phyloP scores from a whole-genome alignment of 1,140 invertebrate genomes.

The Trypoxylus dichotomus region DNA sequence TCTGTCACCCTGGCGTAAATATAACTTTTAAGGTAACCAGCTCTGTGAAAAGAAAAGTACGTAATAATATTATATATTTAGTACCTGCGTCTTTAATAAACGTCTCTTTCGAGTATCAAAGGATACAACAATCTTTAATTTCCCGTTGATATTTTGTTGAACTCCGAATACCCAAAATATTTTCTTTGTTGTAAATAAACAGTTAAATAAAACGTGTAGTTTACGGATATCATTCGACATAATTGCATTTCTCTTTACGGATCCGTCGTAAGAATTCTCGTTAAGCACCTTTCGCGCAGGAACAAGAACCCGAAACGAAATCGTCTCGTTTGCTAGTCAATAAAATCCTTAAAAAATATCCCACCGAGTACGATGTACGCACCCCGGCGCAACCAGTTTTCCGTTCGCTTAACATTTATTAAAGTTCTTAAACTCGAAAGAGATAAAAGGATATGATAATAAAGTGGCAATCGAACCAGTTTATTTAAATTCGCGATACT shows the following conservation, averaged over 20 bases:
- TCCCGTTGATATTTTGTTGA: too few species aligned
- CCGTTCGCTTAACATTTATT: slow-evolving; percentile 1
- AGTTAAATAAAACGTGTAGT: not conserved
- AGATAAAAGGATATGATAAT: not conserved
- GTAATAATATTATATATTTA: too few species aligned
- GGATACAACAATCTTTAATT: too few species aligned
- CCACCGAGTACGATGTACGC: not conserved
- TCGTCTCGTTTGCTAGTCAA: not conserved
- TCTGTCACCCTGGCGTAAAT: too few species aligned
- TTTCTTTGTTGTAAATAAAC: not conserved
- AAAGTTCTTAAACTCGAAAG: slow-evolving; percentile 1
- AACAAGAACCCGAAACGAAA: not conserved
- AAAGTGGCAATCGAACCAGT: slow-evolving; percentile 5
- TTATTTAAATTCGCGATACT: not conserved
- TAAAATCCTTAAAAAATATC: not conserved
- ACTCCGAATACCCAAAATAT: not conserved
- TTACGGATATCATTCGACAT: not conserved
- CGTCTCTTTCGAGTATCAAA: too few species aligned
- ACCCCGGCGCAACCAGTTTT: not conserved
- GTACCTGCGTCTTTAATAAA: too few species aligned
- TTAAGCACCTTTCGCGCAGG: slow-evolving; percentile 1
- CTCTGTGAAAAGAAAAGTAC: too few species aligned
- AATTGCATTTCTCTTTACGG: not conserved
- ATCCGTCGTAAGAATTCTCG: not conserved
- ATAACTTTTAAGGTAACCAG: too few species aligned